Evolutionary conservation across 2,113 vertebrate genomes (phyloP).

Genomic region (Platichthys stellatus): DNA sequence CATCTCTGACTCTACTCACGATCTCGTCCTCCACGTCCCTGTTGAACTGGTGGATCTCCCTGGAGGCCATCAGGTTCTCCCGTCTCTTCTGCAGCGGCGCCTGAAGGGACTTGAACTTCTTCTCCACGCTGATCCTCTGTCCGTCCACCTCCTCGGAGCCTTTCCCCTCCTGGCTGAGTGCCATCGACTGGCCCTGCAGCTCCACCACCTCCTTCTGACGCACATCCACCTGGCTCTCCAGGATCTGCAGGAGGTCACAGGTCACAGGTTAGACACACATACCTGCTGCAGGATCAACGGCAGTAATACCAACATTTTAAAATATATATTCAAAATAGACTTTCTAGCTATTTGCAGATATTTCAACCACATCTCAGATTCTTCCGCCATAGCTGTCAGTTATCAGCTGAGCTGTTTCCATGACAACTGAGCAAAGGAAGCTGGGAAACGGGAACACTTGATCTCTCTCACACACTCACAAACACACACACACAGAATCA

Average conservation of each 20-base stretch:
- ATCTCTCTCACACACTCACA: no score
- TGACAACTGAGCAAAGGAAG: no score
- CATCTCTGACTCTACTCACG: slow-evolving; percentile 79
- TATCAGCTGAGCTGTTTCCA: no score
- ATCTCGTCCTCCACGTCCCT: slow-evolving; percentile 94
- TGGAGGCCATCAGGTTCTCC: slow-evolving; percentile 91
- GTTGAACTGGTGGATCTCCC: slow-evolving; percentile 97
- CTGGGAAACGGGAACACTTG: no score
- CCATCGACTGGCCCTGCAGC: slow-evolving; percentile 85
- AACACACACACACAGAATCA: no score
- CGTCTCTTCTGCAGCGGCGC: slow-evolving; percentile 90
- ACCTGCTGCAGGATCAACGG: no score
- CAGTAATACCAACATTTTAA: no score
- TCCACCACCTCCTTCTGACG: slow-evolving; percentile 93
- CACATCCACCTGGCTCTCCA: slow-evolving; percentile 96
- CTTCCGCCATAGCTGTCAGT: no score
- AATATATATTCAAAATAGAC: no score
- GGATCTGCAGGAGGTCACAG: slow-evolving; percentile 80
- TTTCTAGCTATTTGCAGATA: no score
- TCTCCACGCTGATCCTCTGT: slow-evolving; percentile 89
- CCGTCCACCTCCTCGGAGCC: slow-evolving; percentile 95
- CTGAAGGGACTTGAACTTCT: slow-evolving; percentile 89
- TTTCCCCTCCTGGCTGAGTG: slow-evolving; percentile 93
- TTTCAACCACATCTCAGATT: no score
- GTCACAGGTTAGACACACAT: no score